Conservation (phyloP, 2,113 vertebrate genomes). For the Indri indri region DNA sequence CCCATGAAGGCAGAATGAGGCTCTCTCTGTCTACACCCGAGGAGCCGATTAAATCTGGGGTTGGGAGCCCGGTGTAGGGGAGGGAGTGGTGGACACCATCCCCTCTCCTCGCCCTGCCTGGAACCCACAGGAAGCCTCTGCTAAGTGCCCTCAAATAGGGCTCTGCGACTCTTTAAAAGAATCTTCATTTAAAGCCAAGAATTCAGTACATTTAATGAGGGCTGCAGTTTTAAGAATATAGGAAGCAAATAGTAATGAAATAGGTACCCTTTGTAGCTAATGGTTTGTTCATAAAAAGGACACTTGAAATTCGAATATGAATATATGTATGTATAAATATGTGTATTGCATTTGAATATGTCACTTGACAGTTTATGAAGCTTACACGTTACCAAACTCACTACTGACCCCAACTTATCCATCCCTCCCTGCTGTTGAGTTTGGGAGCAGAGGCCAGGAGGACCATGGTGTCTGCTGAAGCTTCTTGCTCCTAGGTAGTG, state of each 20-base stretch:
- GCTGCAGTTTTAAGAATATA: background rate
- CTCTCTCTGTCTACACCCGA: background rate
- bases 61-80: background rate
- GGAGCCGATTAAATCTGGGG: background rate
- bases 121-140: background rate
- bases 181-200: background rate
- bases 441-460: background rate
- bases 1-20: background rate
- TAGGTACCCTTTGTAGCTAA: background rate
- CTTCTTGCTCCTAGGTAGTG: rapidly evolving
- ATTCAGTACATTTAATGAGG: background rate
- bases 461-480: background rate
- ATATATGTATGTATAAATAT: rapidly evolving
- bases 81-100: background rate
- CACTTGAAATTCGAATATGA: background rate
- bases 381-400: background rate
- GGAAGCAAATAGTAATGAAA: background rate
- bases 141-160: background rate
- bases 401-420: too few relatives aligned
- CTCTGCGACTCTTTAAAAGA: background rate
- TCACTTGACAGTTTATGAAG: background rate
- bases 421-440: background rate
- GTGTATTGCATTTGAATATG: background rate
- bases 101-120: too few relatives aligned
- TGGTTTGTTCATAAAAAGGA: background rate